These are phyloP conservation scores for Microtus agrestis DNA, from an alignment of 2,797 vertebrate genomes.

Conservation along the genomic window DNA sequence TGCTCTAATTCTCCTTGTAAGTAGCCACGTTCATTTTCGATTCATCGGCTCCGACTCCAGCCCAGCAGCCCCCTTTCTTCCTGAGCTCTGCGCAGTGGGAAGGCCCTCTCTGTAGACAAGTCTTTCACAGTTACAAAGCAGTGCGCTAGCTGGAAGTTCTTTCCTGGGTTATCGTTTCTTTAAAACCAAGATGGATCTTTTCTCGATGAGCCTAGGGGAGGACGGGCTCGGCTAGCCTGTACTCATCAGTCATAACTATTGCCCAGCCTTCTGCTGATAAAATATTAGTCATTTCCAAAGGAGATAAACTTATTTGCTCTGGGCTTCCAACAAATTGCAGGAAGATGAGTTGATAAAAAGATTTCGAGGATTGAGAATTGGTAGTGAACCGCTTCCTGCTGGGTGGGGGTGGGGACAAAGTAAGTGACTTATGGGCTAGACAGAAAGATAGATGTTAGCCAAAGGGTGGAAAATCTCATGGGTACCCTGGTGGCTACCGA, in stretches of 20 bases:
- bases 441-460: constrained; percentile 14
- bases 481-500: not conserved
- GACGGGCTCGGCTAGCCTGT: no score
- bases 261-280: no score
- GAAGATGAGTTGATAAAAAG: not conserved
- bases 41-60: constrained; percentile 47
- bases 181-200: no score
- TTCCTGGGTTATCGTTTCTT: no score
- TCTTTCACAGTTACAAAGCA: not conserved
- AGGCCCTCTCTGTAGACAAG: not conserved
- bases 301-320: no score
- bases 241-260: no score
- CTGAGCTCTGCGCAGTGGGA: not conserved
- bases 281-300: no score
- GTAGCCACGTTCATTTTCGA: constrained; percentile 54
- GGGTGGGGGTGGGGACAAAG: not conserved
- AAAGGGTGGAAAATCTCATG: not conserved
- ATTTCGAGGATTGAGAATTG: not conserved
- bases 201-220: no score
- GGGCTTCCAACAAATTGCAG: no score
- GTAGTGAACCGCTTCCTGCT: not conserved
- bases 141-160: no score
- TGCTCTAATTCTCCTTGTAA: constrained; percentile 66
- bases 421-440: not conserved
- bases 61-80: not conserved